These are phyloP conservation scores for Pterois miles DNA, from an alignment of 2,797 vertebrate genomes.

Conservation along the genomic window DNA sequence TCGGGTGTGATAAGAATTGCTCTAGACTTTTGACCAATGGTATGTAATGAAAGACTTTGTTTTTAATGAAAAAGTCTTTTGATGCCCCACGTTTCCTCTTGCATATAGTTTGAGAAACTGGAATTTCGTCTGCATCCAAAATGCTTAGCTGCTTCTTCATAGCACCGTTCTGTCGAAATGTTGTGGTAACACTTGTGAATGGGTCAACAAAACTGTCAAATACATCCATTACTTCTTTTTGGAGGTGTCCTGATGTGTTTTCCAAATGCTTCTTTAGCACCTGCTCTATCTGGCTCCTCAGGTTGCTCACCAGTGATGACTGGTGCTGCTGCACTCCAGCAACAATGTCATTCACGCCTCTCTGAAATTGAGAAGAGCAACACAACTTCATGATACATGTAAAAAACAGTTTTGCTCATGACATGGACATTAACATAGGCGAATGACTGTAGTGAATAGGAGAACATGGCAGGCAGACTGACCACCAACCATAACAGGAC, in stretches of 20 bases:
- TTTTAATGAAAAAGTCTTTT: too few species aligned
- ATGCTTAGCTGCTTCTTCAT: not conserved
- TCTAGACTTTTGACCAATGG: too few species aligned
- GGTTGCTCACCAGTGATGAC: not conserved
- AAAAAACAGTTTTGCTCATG: not conserved
- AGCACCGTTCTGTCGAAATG: not conserved
- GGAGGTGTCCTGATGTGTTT: not conserved
- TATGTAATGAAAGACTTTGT: too few species aligned
- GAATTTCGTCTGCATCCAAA: not conserved
- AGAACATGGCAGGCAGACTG: too few species aligned
- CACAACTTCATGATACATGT: not conserved
- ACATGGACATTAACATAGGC: not conserved
- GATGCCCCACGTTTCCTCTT: too few species aligned
- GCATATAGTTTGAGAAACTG: not conserved
- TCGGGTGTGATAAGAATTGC: too few species aligned
- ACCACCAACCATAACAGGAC: too few species aligned
- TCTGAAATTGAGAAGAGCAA: conserved; percentile 5
- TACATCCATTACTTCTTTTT: not conserved
- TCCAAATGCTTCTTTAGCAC: too few species aligned
- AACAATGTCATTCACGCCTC: conserved; percentile 21
- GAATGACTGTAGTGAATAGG: too few species aligned
- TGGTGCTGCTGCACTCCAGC: conserved; percentile 24
- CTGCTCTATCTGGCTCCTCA: not conserved
- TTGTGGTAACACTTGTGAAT: not conserved
- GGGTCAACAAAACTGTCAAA: not conserved